phyloP scores from a whole-genome alignment of 2,113 vertebrate genomes.

The Helogale parvula region DNA sequence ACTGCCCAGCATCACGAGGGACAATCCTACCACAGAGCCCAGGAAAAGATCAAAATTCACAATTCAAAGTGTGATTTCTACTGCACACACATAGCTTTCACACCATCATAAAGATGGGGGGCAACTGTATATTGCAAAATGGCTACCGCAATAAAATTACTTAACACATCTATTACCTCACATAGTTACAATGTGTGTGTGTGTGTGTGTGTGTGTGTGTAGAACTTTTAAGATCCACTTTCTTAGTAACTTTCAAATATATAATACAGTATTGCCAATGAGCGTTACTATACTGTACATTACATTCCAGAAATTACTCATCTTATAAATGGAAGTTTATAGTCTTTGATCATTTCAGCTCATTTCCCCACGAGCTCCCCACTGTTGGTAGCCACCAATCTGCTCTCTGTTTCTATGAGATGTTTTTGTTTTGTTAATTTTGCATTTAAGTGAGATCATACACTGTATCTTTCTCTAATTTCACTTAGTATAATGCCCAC shows the following conservation, averaged over 20 bases:
- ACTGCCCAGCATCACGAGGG: not conserved
- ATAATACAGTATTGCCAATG: not conserved
- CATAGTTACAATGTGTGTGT: not conserved
- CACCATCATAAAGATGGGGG: not conserved
- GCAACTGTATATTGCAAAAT: not conserved
- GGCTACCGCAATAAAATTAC: not conserved
- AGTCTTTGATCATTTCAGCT: not conserved
- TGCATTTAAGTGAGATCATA: not conserved
- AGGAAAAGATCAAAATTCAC: not conserved
- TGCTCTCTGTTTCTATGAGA: not conserved
- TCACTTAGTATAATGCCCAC: not conserved
- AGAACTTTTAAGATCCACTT: not conserved
- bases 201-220: not conserved
- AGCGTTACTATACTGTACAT: not conserved
- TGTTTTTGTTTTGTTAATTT: not conserved
- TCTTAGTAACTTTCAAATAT: not conserved
- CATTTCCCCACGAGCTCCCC: not conserved
- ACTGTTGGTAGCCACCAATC: not conserved
- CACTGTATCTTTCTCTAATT: not conserved
- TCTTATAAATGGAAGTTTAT: not conserved
- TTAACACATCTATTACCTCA: not conserved
- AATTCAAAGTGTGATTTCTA: not conserved
- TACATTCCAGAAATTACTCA: not conserved
- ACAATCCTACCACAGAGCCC: not conserved
- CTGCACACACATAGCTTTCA: not conserved